These are phyloP conservation scores for Tamias sibiricus DNA, from an alignment of 2,113 vertebrate species.

Conservation along the genomic window DNA sequence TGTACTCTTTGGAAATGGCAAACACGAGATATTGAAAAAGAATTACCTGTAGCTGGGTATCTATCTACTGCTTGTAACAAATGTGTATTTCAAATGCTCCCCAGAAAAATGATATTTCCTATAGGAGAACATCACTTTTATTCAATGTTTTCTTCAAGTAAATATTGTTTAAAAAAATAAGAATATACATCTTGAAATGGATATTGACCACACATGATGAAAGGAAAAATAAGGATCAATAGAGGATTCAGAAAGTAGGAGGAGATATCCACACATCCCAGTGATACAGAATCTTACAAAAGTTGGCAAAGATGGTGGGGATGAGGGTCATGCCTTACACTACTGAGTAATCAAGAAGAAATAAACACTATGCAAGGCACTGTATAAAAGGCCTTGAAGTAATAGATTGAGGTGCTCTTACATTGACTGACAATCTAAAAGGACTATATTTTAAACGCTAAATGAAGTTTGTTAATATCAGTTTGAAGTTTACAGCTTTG, in stretches of 20 bases:
- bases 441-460: background rate
- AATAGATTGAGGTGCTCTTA: background rate
- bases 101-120: background rate
- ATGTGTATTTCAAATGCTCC: background rate
- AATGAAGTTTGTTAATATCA: conserved; percentile 19
- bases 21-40: background rate
- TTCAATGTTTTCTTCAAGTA: background rate
- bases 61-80: background rate
- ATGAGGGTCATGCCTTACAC: background rate
- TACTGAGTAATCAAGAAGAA: background rate
- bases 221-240: background rate
- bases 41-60: background rate
- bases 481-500: background rate
- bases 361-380: background rate
- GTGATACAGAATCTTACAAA: background rate
- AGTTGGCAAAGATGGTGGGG: background rate
- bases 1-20: background rate
- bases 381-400: background rate
- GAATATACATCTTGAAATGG: background rate
- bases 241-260: background rate
- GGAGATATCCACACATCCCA: background rate
- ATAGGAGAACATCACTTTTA: no score
- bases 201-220: background rate
- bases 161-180: background rate
- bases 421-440: background rate